Base-by-base conservation (phyloP, 2,797 vertebrate species). In the Tadarida brasiliensis region DNA sequence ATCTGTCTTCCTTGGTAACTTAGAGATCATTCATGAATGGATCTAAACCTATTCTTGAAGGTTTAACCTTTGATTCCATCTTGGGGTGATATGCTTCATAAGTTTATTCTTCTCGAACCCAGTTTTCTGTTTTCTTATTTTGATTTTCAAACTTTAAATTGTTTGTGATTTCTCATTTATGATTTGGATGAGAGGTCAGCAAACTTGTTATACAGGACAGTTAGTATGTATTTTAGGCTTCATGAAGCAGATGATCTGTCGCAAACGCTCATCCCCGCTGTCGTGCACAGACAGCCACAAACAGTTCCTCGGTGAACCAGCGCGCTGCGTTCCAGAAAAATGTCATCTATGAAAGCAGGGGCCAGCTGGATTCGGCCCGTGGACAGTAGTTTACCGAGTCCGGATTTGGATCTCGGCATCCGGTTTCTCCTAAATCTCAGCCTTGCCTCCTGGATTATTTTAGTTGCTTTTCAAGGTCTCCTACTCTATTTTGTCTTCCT, bases 81-180 rank as follows among this genome's bases (percentile, higher is more conserved):
- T 68, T 68, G 11, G 51, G 16, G n/a, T 92, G 61, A 67, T 81
- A 2, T 19, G 7, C 84, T 89, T 87, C 26, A 26, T 78, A 49
- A 71, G 7, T 88, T 94, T 63, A 56, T 86, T 85, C 28, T 80
- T 93, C 44, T 92, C 9, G 33, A 19, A 95, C 30, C n/a, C 9
- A 35, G 5, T 81, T 90, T 84, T 96, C 24, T 67, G 47, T 92
- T 90, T 92, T 91, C 47, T 91, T 51, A n/a, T 80, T 89, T 91
- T 92, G 51, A 90, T 94, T 92, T 96, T 44, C 24, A 77, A 70
- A 77, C 10, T 82, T 61, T 87, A 73, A 87, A 16, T 90, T 12
- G 9, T 77, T 87, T 92, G 33, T 85, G 30, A 61, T 85, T 90
- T 96, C 39, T 95, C 35, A 74, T 57, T 80, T 76, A 71, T 77